Evolutionary conservation across 1,140 invertebrate genomes (phyloP), one percentile per base, ranked within the genome.

Genomic region (Heliconius hewitsoni): DNA sequence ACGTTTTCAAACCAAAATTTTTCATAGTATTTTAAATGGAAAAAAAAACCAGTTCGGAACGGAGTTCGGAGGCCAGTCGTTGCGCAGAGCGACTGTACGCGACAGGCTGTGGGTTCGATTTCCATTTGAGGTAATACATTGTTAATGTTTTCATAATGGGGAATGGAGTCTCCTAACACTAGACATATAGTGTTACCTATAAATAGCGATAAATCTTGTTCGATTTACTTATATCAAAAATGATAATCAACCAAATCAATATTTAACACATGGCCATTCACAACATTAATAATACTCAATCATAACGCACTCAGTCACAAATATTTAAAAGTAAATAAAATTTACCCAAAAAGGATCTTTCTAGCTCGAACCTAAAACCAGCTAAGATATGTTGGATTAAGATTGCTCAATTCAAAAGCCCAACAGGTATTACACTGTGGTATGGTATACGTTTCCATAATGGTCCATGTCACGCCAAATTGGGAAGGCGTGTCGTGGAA

Each of bases 401-500:
- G 57, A 57, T 73, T 77, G 27, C 71, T 74, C 79, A 77, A 80
- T 70, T 8, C 11, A 46, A 72, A 72, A 27, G 34, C 46, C 70
- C 46, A 30, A 37, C 37, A 73, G 52, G 71, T 57, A 80, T 74
- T 76, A 8, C 42, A 46, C 42, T 16, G 55, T n/a, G n/a, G 55
- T 23, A 23, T 74, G 72, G 30, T 81, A 74, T 71, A 80, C 78
- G 71, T 76, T 55, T 50, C 71, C 75, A 81, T 77, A 34, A 66
- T 18, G 60, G 75, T 74, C 30, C 46, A 57, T 46, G 72, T 46
- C 79, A 30, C 37, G 73, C 87, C 87, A 82, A 86, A 87, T 89
- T 86, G 77, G 88, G 89, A 77, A 74, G 77, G 72, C 55, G 78
- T 71, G 78, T 81, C 85, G 86, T 89, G 88, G 88, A 88, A 91